phyloP scores from a whole-genome alignment of 2,113 vertebrate genomes.

The Geothlypis trichas region DNA sequence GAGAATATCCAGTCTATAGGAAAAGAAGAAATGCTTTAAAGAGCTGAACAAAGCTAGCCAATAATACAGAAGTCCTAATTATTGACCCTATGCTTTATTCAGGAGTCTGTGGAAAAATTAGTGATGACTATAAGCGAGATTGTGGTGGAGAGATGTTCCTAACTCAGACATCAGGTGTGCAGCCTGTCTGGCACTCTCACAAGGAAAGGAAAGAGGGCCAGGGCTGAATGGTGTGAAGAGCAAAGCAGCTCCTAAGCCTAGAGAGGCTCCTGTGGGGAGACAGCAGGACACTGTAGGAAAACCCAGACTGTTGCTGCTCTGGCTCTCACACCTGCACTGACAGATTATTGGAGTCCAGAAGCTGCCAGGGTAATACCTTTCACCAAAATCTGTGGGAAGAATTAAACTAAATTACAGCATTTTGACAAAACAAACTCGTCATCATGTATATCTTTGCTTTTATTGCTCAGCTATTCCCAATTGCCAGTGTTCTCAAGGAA shows the following conservation, averaged over 20 bases:
- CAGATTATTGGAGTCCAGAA: neutral
- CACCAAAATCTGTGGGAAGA: neutral
- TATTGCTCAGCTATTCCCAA: neutral
- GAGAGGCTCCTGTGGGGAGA: neutral
- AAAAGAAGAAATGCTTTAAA: neutral
- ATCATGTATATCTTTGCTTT: neutral
- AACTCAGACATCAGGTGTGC: neutral
- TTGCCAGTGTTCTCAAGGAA: neutral
- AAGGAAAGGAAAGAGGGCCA: neutral
- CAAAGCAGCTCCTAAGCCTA: neutral
- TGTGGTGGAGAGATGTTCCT: neutral
- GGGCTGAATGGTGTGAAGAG: neutral
- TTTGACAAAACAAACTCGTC: neutral
- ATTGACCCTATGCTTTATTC: neutral
- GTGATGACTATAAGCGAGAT: neutral
- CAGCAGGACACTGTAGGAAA: neutral
- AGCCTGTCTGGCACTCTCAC: neutral
- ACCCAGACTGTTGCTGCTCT: neutral
- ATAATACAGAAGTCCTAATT: neutral
- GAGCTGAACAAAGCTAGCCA: neutral
- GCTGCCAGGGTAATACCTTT: neutral
- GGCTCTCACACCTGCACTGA: neutral
- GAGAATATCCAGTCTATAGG: neutral
- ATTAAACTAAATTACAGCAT: neutral
- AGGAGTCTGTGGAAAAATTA: neutral